phyloP scores from a whole-genome alignment of 2,113 vertebrate species.

The Dendropsophus ebraccatus region DNA sequence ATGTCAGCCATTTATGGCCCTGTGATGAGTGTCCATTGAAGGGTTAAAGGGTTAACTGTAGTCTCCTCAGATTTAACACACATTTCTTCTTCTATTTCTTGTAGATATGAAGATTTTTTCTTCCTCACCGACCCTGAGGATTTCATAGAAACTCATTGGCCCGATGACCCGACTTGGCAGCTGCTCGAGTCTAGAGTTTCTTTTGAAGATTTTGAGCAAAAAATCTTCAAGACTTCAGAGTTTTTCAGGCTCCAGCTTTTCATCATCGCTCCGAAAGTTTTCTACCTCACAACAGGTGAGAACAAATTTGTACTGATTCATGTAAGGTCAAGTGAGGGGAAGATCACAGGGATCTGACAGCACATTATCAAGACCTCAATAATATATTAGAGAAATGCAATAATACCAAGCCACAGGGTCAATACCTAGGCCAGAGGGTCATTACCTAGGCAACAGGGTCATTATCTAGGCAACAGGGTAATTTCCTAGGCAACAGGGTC shows the following conservation, averaged over 20 bases:
- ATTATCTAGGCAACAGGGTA: too few species aligned
- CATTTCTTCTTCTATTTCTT: not conserved
- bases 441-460: too few species aligned
- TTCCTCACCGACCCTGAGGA: slow-evolving; percentile 81
- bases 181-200: slow-evolving; percentile 69
- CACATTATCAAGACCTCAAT: not conserved
- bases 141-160: slow-evolving; percentile 76
- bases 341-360: not conserved
- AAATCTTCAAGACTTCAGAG: slow-evolving; percentile 77
- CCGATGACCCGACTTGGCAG: slow-evolving; percentile 77
- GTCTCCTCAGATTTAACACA: not conserved
- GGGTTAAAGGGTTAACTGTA: not conserved
- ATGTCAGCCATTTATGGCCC: too few species aligned
- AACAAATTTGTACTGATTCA: not conserved
- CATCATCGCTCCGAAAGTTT: slow-evolving; percentile 73
- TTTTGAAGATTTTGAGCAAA: slow-evolving; percentile 73
- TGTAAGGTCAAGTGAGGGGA: not conserved
- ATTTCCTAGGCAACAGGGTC: too few species aligned
- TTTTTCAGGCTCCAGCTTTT: slow-evolving; percentile 75
- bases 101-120: slow-evolving; percentile 79
- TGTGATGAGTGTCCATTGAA: not conserved
- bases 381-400: not conserved
- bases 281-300: slow-evolving; percentile 72
- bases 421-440: too few species aligned
- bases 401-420: too few species aligned